Evolutionary conservation across 2,888 invertebrate species (phyloP), one percentile per base, ranked within the genome.

Genomic region (Anarsia innoxiella): DNA sequence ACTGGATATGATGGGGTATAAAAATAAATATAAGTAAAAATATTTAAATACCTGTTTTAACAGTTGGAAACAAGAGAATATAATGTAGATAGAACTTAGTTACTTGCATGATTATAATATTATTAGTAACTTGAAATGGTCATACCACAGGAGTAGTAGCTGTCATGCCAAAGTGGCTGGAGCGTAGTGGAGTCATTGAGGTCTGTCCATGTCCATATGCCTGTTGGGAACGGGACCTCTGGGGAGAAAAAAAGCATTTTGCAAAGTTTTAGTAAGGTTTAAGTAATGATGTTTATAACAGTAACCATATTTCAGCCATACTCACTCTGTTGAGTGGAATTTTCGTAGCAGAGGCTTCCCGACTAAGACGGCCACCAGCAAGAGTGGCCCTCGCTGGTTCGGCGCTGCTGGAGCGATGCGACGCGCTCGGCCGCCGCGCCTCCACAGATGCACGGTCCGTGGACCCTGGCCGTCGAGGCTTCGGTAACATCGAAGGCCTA

Each of bases 191-290:
- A 15, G 83, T 82, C 38, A 61, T 61, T 1, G 53, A 51, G 0
- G 66, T 48, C 43, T 67, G 68, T 0, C 67, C 67, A 44, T 59
- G 69, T n/a, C 58, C 61, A 2, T 79, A 78, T 1, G 63, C 59
- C 42, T 75, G 76, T 39, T 83, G 83, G 0, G 80, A 76, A 1
- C 73, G 59, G 2, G 83, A 73, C 33, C 75, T 66, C 82, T 83
- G 53, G 1, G 19, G 19, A 19, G 4, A 19, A 19, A 5, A n/a
- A n/a, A n/a, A n/a, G n/a, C n/a, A n/a, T n/a, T n/a, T n/a, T n/a
- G n/a, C n/a, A n/a, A n/a, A n/a, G n/a, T n/a, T n/a, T n/a, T n/a
- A n/a, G n/a, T n/a, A n/a, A n/a, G n/a, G n/a, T n/a, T n/a, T n/a
- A n/a, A n/a, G n/a, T n/a, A n/a, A n/a, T n/a, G n/a, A n/a, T n/a